Percentiles rank a stretch among this genome's conserved stretches.
phyloP scores from a whole-genome alignment of 2,113 vertebrate genomes.

The Poeciliopsis turrubarensis region DNA sequence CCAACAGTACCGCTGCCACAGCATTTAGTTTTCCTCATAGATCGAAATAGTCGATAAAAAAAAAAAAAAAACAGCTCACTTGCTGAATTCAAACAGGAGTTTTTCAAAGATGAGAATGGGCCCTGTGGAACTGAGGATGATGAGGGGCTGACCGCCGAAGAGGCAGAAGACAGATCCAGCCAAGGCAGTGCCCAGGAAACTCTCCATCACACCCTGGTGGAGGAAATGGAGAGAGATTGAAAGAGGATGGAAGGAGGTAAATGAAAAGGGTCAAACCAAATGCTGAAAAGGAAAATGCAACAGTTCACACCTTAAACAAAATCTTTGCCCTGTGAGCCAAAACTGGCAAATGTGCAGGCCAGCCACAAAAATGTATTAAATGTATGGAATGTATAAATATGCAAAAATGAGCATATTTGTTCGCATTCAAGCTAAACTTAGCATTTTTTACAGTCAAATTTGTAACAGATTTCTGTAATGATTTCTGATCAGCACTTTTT shows the following conservation, averaged over 20 bases:
- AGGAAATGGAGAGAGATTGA: background rate
- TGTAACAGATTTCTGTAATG: too few relatives aligned
- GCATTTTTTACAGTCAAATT: background rate
- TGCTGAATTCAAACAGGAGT: slow-evolving; percentile 98
- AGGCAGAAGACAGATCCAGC: slow-evolving; percentile 92
- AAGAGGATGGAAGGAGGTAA: too few relatives aligned
- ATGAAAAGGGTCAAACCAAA: too few relatives aligned
- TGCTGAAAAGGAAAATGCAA: background rate
- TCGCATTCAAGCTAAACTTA: too few relatives aligned
- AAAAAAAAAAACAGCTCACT: slow-evolving; percentile 80
- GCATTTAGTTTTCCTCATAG: background rate
- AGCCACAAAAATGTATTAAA: too few relatives aligned
- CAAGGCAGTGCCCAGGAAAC: slow-evolving; percentile 94
- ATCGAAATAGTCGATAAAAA: background rate
- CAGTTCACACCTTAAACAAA: background rate
- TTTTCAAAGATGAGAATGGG: slow-evolving; percentile 99
- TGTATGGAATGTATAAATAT: too few relatives aligned
- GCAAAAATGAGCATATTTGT: too few relatives aligned
- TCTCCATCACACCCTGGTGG: slow-evolving; percentile 95
- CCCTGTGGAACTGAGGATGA: slow-evolving; percentile 98
- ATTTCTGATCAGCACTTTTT: too few relatives aligned
- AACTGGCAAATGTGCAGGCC: too few relatives aligned
- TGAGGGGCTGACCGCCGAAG: slow-evolving; percentile 94
- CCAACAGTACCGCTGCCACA: background rate
- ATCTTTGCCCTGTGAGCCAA: too few relatives aligned